Percentiles rank a stretch among this genome's conserved stretches.
Evolutionary conservation across 2,888 invertebrate genomes (phyloP).

Genomic region (Hipparchia sbordonii): DNA sequence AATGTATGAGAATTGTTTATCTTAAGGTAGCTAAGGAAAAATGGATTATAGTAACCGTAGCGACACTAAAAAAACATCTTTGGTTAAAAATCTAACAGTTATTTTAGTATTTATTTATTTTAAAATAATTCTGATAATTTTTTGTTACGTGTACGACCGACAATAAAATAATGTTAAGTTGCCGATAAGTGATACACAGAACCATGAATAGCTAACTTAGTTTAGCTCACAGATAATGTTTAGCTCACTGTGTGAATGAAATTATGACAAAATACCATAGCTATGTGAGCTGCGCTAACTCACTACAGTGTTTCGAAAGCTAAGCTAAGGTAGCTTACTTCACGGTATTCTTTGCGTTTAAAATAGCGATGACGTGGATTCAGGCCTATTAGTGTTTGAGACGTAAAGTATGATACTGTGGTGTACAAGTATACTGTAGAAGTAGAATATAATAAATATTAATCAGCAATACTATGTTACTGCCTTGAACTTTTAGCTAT

Average conservation of each 20-base stretch:
- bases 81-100: background rate
- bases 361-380: background rate
- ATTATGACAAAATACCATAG: too few relatives aligned
- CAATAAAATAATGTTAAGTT: constrained; percentile 10
- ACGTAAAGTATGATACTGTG: constrained; percentile 12
- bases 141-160: background rate
- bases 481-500: constrained; percentile 31
- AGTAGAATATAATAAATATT: constrained; percentile 46
- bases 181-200: background rate
- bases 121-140: background rate
- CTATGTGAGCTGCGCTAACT: too few relatives aligned
- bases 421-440: constrained; percentile 23
- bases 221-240: too few relatives aligned
- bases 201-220: too few relatives aligned
- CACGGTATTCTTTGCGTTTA: too few relatives aligned
- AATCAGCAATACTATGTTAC: constrained; percentile 47
- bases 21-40: too few relatives aligned
- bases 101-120: background rate
- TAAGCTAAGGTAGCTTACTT: too few relatives aligned
- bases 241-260: too few relatives aligned
- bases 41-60: background rate
- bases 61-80: background rate
- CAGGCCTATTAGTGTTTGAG: constrained; percentile 6
- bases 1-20: too few relatives aligned
- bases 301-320: too few relatives aligned